A percentile compares a stretch with the other conserved stretches of the same genome.
Evolutionary conservation across 2,797 vertebrate genomes (phyloP).

Genomic region (Melanotaenia parkinsoni): DNA sequence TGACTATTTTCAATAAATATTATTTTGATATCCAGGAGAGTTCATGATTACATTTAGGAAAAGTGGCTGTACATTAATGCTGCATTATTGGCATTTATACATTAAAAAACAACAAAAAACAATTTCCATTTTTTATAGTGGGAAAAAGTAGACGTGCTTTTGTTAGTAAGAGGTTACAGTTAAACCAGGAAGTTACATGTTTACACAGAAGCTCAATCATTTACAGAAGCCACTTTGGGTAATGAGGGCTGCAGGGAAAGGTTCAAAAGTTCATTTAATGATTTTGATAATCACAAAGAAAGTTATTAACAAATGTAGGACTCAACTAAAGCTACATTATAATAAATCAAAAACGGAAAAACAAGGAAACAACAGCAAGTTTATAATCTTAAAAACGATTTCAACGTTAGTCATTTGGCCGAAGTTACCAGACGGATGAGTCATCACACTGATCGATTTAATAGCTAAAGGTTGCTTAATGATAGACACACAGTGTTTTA

Average conservation of each 20-base stretch:
- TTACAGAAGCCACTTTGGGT: conserved; percentile 5
- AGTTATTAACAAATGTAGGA: background rate
- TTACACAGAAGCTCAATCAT: conserved; percentile 15
- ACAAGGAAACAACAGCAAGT: background rate
- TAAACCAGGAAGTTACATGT: conserved; percentile 4
- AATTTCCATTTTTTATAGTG: too few species aligned
- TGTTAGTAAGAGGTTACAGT: background rate
- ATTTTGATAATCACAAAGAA: background rate
- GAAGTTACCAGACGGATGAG: background rate
- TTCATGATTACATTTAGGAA: background rate
- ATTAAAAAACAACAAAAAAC: too few species aligned
- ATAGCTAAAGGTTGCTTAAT: background rate
- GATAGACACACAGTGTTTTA: too few species aligned
- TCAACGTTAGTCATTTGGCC: too few species aligned
- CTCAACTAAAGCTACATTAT: rapidly evolving
- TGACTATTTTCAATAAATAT: conserved; percentile 69
- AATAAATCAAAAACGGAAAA: background rate
- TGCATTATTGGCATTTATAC: background rate
- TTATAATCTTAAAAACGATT: rapidly evolving
- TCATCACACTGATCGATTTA: background rate
- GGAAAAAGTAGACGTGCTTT: background rate
- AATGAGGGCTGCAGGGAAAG: background rate
- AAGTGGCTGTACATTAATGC: background rate
- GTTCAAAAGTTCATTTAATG: background rate
- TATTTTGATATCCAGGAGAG: conserved; percentile 61